Evolutionary conservation across 1,140 invertebrate genomes (phyloP), one percentile per base, ranked within the genome.

Genomic region (Phymastichus coffea): DNA sequence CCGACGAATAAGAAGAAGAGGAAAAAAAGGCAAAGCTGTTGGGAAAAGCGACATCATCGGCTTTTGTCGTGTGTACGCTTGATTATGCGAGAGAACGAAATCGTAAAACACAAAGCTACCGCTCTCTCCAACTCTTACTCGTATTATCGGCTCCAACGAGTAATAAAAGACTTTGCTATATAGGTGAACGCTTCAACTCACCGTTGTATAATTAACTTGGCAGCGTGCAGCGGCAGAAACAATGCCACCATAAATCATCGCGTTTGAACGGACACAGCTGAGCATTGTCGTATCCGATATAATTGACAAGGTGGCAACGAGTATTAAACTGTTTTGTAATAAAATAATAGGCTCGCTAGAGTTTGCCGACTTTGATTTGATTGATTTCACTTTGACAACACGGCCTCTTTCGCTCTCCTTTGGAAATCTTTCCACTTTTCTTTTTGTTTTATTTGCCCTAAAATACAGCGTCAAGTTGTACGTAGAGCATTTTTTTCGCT

Each of bases 321-420:
- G 17, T 43, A 55, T 60, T 53, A 47, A 59, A 59, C 53, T 60
- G 57, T 60, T 60, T 53, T 41, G 58, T 49, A 61, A 61, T 55
- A 48, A 61, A 61, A 22, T 47, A 54, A 48, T 48, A 23, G 43
- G 43, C 47, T 20, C 43, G 37, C 43, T 51, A 51, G 14, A 15
- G 43, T 10, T 40, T 40, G 14, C 25, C 9, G 7, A 6, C 37
- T 1, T 41, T n/a, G 14, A n/a, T n/a, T n/a, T 52, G 57, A 59
- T 59, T 59, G 57, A 59, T 59, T 53, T 44, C n/a, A 14, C 41
- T 33, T 10, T n/a, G n/a, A n/a, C n/a, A n/a, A n/a, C n/a, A n/a
- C n/a, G n/a, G n/a, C n/a, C n/a, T n/a, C n/a, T n/a, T n/a, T n/a
- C n/a, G n/a, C n/a, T n/a, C n/a, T n/a, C n/a, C n/a, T n/a, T n/a